A percentile compares a stretch with the other conserved stretches of the same genome.
These are phyloP conservation scores for Tetragonisca angustula DNA, from an alignment of 2,888 invertebrate species.

Conservation along the genomic window DNA sequence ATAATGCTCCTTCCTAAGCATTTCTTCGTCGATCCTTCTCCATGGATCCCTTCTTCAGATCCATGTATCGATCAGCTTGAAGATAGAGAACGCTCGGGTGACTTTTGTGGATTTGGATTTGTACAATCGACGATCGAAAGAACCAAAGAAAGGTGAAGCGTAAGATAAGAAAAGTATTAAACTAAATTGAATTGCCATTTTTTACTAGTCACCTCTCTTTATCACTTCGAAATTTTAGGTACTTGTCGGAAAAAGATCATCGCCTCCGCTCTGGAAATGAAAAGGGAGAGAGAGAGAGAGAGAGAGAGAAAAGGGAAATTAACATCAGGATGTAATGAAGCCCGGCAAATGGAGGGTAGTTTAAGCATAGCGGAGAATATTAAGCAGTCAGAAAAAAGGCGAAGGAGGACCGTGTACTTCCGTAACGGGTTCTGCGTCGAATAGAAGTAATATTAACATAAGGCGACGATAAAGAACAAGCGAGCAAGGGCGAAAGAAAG, in stretches of 20 bases:
- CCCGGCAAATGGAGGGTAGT: background rate
- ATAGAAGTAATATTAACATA: constrained; percentile 78
- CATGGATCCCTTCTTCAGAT: constrained; percentile 4
- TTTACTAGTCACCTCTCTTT: background rate
- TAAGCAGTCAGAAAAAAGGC: constrained; percentile 18
- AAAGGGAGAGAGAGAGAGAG: no score
- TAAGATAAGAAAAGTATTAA: background rate
- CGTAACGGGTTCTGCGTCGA: constrained; percentile 40
- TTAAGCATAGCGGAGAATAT: background rate
- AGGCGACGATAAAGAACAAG: constrained; percentile 76
- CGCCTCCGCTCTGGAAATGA: no score
- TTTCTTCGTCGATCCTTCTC: constrained; percentile 44
- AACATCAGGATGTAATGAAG: background rate
- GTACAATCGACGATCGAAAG: background rate
- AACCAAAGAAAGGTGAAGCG: background rate
- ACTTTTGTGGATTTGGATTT: background rate
- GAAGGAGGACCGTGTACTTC: background rate
- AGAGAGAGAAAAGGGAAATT: background rate
- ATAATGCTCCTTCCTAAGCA: constrained; percentile 44
- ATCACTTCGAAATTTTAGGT: background rate
- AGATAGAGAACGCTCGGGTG: constrained; percentile 13
- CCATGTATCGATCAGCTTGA: background rate
- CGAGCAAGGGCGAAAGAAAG: constrained; percentile 70
- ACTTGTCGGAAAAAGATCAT: background rate
- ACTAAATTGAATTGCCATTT: background rate